These are phyloP conservation scores for Chloroclystis v-ata DNA, from an alignment of 2,888 invertebrate species.

Conservation along the genomic window DNA sequence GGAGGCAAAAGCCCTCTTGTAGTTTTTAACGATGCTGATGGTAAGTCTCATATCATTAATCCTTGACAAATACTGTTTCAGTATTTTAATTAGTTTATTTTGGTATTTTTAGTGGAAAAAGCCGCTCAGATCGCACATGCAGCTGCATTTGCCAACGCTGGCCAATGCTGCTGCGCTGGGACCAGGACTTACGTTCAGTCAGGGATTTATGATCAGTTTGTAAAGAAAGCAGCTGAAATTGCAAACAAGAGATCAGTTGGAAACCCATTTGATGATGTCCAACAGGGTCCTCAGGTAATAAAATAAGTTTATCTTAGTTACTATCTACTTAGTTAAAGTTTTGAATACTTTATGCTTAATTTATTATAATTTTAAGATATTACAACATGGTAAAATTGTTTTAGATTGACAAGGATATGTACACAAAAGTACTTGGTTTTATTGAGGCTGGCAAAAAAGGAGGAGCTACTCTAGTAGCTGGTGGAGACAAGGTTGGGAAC, in stretches of 20 bases:
- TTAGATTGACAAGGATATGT: slow-evolving; percentile 85
- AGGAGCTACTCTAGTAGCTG: slow-evolving; percentile 88
- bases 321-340: neutral
- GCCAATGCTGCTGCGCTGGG: slow-evolving; percentile 82
- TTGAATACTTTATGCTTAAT: no score
- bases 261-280: slow-evolving; percentile 85
- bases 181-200: slow-evolving; percentile 94
- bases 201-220: slow-evolving; percentile 91
- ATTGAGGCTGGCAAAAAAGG: slow-evolving; percentile 87
- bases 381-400: no score
- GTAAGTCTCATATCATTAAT: slow-evolving; percentile 53
- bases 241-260: slow-evolving; percentile 87
- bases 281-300: slow-evolving; percentile 90
- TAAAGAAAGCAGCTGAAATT: slow-evolving; percentile 83
- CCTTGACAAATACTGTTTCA: neutral
- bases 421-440: slow-evolving; percentile 84
- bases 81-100: neutral
- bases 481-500: slow-evolving; percentile 83
- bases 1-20: slow-evolving; percentile 95
- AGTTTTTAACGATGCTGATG: slow-evolving; percentile 87
- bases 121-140: slow-evolving; percentile 67
- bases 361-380: no score
- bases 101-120: slow-evolving; percentile 51
- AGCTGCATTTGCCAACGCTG: slow-evolving; percentile 65
- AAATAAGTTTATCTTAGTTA: neutral